A percentile compares a stretch with the other conserved stretches of the same genome.
These are phyloP conservation scores for Amphiduros pacificus DNA, from an alignment of 2,888 invertebrate species.

Conservation along the genomic window DNA sequence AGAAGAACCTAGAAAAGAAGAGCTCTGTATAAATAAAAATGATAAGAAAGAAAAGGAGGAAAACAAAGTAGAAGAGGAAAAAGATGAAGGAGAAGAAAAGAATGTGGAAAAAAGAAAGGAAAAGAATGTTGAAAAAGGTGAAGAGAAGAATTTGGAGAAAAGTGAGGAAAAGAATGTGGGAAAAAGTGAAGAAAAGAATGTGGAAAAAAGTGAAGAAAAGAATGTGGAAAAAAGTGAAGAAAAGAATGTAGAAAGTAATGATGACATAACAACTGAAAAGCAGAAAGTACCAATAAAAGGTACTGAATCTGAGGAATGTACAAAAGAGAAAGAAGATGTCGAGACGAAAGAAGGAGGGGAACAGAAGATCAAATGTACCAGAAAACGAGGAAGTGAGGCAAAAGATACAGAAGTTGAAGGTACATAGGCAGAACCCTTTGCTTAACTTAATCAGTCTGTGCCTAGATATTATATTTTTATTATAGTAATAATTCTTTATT, in stretches of 20 bases:
- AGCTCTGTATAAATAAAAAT: background rate
- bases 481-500: too few species aligned
- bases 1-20: background rate
- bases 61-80: constrained; percentile 35
- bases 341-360: constrained; percentile 50
- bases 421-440: background rate
- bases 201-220: constrained; percentile 5
- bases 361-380: constrained; percentile 59
- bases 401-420: constrained; percentile 31
- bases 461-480: background rate
- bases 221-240: constrained; percentile 2
- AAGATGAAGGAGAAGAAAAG: constrained; percentile 39
- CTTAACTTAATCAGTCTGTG: background rate
- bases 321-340: constrained; percentile 2
- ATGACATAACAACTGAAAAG: background rate
- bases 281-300: background rate
- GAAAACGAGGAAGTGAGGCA: constrained; percentile 39
- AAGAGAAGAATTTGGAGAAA: constrained; percentile 9
- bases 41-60: background rate
- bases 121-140: constrained; percentile 6
- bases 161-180: constrained; percentile 1
- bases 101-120: constrained; percentile 7
- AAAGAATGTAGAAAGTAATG: background rate
- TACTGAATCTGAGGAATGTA: background rate
- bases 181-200: constrained; percentile 8